These are phyloP conservation scores for Hemichromis elongatus DNA, from an alignment of 2,113 vertebrate genomes.

Conservation along the genomic window DNA sequence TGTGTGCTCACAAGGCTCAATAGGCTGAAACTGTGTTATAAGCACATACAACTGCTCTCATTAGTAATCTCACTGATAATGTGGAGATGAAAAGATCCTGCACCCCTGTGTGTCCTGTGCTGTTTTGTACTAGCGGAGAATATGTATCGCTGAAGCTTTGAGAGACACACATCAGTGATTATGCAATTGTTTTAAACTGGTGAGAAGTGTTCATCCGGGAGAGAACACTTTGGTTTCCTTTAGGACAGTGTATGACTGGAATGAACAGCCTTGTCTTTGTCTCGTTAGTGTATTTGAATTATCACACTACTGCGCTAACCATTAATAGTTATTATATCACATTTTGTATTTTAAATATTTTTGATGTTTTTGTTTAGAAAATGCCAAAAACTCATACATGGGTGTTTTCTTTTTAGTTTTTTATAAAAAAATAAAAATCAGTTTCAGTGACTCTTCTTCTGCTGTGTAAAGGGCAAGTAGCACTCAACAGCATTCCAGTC, in stretches of 20 bases:
- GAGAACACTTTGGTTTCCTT: conserved; percentile 11
- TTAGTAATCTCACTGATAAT: conserved; percentile 53
- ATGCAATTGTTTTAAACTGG: conserved; percentile 12
- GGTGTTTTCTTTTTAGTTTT: neutral
- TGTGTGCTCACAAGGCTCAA: conserved; percentile 4
- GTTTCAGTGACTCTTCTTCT: neutral
- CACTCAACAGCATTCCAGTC: neutral
- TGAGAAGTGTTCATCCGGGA: neutral
- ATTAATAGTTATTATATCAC: neutral
- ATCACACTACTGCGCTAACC: neutral
- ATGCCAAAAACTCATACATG: neutral
- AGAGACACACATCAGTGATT: neutral
- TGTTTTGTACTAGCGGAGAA: conserved; percentile 8
- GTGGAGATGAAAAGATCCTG: conserved; percentile 49
- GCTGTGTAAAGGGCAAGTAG: neutral
- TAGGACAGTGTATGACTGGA: neutral
- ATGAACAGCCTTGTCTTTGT: neutral
- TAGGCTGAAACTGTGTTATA: conserved; percentile 27
- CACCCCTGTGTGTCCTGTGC: conserved; percentile 3
- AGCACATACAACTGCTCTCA: conserved; percentile 41
- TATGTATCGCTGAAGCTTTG: conserved; percentile 25
- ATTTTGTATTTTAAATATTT: neutral
- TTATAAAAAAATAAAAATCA: neutral
- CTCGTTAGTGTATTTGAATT: neutral
- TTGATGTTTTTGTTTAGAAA: neutral